phyloP scores from a whole-genome alignment of 2,113 vertebrate genomes.

The Corapipo altera region DNA sequence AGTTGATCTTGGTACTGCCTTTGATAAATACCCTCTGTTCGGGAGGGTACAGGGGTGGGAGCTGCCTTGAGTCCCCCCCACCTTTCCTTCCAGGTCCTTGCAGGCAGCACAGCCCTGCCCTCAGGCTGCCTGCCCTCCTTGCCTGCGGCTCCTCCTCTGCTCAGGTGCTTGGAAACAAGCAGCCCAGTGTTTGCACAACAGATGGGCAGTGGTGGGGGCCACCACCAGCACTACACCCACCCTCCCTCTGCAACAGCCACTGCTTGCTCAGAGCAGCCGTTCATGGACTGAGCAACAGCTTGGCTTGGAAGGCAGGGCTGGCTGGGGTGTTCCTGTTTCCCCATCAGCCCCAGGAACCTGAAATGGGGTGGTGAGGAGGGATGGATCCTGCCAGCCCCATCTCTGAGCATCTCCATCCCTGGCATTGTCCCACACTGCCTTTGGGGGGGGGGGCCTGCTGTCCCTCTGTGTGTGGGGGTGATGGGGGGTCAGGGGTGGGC shows the following conservation, averaged over 20 bases:
- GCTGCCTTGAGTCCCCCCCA: rapidly evolving
- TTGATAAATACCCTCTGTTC: rapidly evolving
- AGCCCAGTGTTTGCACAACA: neutral
- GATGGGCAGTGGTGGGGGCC: rapidly evolving
- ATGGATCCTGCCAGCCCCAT: neutral
- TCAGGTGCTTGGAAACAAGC: neutral
- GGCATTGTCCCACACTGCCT: rapidly evolving
- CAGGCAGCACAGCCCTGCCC: neutral
- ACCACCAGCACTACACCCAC: neutral
- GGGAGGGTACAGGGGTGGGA: rapidly evolving
- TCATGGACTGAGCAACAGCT: neutral
- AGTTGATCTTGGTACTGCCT: neutral
- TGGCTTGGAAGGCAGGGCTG: neutral
- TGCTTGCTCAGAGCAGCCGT: rapidly evolving
- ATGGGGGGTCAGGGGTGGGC: too few species aligned
- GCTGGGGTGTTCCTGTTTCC: neutral
- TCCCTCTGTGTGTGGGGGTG: rapidly evolving
- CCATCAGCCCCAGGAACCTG: rapidly evolving
- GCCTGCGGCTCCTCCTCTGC: neutral
- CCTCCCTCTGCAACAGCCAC: neutral
- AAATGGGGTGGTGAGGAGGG: neutral
- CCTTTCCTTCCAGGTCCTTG: rapidly evolving
- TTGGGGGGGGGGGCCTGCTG: neutral
- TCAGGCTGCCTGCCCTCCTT: neutral
- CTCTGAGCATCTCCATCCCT: neutral